Percentiles rank a stretch among this genome's conserved stretches.
phyloP scores from a whole-genome alignment of 2,888 invertebrate species.

The Deladenus siricidicola region DNA sequence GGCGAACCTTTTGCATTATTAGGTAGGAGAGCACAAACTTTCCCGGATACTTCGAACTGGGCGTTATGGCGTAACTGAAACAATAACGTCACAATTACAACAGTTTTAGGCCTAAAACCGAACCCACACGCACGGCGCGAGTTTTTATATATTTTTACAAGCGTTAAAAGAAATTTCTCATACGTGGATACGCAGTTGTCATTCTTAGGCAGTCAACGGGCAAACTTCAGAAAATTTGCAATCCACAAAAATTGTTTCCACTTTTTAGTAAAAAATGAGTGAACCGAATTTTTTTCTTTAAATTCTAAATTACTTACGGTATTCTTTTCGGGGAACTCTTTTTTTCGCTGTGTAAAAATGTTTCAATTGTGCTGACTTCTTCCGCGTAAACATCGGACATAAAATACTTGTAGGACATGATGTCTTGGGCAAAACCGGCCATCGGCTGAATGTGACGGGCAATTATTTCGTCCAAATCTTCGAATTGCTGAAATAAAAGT shows the following conservation, averaged over 20 bases:
- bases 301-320: constrained; percentile 30
- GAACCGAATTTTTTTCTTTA: no score
- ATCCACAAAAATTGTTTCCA: no score
- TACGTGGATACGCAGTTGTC: no score
- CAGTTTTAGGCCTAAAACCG: no score
- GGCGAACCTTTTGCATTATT: constrained; percentile 72
- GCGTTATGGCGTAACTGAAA: constrained; percentile 43
- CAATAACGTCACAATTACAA: no score
- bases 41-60: constrained; percentile 60
- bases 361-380: constrained; percentile 28
- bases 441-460: constrained; percentile 91
- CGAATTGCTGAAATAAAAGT: constrained; percentile 61
- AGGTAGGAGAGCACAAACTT: constrained; percentile 88
- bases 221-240: no score
- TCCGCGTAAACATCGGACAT: constrained; percentile 58
- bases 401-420: constrained; percentile 77
- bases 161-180: no score
- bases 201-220: no score
- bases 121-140: no score
- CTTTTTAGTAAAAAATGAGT: no score
- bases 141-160: no score
- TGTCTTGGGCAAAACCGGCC: constrained; percentile 83
- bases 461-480: constrained; percentile 97
- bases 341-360: constrained; percentile 68
- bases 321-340: constrained; percentile 60